phyloP scores from a whole-genome alignment of 92 coral and sea anemone genomes.

The Phenganax stokvisi region DNA sequence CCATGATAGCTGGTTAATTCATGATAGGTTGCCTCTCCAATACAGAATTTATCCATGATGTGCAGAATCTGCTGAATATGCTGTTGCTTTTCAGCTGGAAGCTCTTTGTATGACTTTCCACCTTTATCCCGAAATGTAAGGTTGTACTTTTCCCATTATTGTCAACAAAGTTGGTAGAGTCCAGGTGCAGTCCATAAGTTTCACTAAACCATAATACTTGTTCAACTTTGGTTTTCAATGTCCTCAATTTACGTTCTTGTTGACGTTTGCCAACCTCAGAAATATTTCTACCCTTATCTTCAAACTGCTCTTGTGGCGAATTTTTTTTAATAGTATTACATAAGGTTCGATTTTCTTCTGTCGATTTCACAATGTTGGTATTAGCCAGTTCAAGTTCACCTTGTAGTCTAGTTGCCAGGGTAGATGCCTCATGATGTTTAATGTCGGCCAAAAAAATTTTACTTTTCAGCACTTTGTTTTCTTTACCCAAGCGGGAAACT shows the following conservation, averaged over 20 bases:
- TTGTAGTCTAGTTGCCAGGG: too few relatives aligned
- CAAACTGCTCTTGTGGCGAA: too few relatives aligned
- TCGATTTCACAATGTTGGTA: too few relatives aligned
- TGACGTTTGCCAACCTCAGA: neutral
- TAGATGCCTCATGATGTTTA: too few relatives aligned
- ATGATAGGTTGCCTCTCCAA: conserved; percentile 51
- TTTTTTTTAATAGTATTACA: too few relatives aligned
- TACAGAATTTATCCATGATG: conserved; percentile 43
- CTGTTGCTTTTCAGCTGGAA: neutral
- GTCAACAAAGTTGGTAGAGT: neutral
- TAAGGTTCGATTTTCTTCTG: too few relatives aligned
- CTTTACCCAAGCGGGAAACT: too few relatives aligned
- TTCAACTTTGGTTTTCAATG: neutral
- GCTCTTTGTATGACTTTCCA: neutral
- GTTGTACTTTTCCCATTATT: neutral
- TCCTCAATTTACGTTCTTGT: neutral
- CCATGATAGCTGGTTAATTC: conserved; percentile 31
- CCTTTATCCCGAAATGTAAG: neutral
- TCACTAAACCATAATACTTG: neutral
- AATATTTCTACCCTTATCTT: too few relatives aligned
- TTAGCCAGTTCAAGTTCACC: too few relatives aligned
- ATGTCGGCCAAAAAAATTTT: too few relatives aligned
- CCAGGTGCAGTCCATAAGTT: neutral
- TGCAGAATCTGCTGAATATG: neutral
- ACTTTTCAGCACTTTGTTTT: too few relatives aligned